A percentile compares a stretch with the other conserved stretches of the same genome.
These are phyloP conservation scores for Zoanthus sansibaricus DNA, from an alignment of 92 coral and sea anemone genomes.

Conservation along the genomic window DNA sequence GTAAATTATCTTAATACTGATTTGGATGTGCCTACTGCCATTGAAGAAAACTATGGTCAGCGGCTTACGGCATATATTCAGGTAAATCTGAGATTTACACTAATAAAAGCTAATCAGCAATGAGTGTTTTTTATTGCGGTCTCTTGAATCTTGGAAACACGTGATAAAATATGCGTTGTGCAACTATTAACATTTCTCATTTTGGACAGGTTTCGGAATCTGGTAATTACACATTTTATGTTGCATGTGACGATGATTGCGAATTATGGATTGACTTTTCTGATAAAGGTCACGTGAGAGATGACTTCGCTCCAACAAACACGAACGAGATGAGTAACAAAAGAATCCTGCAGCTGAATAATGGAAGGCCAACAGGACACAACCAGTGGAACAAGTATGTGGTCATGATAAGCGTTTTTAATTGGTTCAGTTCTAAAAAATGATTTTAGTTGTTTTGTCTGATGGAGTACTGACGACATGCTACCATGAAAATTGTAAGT, in stretches of 20 bases:
- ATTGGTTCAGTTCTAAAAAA: background rate
- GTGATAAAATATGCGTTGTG: background rate
- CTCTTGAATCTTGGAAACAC: too few relatives aligned
- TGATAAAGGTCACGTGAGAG: constrained; percentile 2
- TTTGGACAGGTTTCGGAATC: constrained; percentile 69
- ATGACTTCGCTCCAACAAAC: background rate
- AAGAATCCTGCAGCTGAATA: constrained; percentile 23
- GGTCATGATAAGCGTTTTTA: background rate
- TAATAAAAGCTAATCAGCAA: too few relatives aligned
- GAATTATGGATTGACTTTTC: constrained; percentile 67
- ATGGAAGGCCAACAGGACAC: constrained; percentile 32
- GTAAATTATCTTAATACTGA: constrained; percentile 37
- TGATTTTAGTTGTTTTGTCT: too few relatives aligned
- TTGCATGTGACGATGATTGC: constrained; percentile 76
- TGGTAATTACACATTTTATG: constrained; percentile 76
- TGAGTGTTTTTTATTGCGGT: too few relatives aligned
- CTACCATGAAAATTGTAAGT: too few relatives aligned
- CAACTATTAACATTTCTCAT: background rate
- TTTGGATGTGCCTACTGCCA: constrained; percentile 61
- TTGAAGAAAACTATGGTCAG: constrained; percentile 69
- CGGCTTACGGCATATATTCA: constrained; percentile 69
- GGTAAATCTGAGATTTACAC: constrained; percentile 23
- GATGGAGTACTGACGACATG: too few relatives aligned
- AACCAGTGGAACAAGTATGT: constrained; percentile 69
- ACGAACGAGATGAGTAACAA: constrained; percentile 27